These are phyloP conservation scores for Caiman crocodilus DNA, from an alignment of 2,797 vertebrate species.

Conservation along the genomic window DNA sequence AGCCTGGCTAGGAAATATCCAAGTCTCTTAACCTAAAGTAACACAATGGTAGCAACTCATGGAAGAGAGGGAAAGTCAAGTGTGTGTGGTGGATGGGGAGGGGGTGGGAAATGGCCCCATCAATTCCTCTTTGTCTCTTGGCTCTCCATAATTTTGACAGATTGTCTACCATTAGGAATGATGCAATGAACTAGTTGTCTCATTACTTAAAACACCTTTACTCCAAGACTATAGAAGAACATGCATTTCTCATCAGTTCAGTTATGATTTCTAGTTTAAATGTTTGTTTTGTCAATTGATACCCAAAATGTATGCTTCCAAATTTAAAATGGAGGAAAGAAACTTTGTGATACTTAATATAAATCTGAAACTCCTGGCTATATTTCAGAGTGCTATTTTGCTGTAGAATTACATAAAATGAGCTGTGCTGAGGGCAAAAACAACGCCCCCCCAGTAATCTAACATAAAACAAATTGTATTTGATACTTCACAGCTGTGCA, in stretches of 20 bases:
- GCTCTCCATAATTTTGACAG: conserved; percentile 46
- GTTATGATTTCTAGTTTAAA: neutral
- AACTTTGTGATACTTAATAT: neutral
- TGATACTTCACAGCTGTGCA: conserved; percentile 52
- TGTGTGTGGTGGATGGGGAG: neutral
- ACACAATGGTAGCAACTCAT: neutral
- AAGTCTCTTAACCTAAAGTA: neutral
- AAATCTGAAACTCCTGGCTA: neutral
- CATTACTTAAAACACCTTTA: conserved; percentile 3
- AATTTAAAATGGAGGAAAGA: neutral
- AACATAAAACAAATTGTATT: conserved; percentile 40
- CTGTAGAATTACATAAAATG: conserved; percentile 40
- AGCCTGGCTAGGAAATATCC: conserved; percentile 12
- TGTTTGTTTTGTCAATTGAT: neutral
- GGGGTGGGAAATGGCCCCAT: neutral
- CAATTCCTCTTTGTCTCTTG: conserved; percentile 32
- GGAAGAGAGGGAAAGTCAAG: conserved; percentile 12
- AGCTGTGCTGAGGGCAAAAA: conserved; percentile 29
- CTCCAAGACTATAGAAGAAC: neutral
- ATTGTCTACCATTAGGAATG: conserved; percentile 39
- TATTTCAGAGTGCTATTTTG: neutral
- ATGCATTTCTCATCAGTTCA: neutral
- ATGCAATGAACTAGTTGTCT: neutral
- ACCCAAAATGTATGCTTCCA: neutral
- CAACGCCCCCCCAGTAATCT: conserved; percentile 10